phyloP scores from a whole-genome alignment of 2,888 invertebrate genomes.

The Brassicogethes aeneus region DNA sequence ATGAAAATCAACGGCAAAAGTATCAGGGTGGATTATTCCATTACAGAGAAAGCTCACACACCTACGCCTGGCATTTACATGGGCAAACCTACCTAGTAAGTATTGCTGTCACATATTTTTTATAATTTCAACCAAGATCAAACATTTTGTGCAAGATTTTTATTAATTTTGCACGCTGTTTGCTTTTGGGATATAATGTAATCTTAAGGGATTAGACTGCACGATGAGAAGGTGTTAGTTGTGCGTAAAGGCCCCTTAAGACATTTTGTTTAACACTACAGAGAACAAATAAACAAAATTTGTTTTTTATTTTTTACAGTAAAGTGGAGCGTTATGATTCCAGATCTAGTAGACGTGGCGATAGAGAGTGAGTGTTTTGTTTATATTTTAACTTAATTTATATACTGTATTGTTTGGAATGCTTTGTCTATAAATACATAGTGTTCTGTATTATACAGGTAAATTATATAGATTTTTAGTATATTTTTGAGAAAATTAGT shows the following conservation, averaged over 20 bases:
- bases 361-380: conserved; percentile 28
- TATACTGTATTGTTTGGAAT: conserved; percentile 9
- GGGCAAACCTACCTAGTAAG: conserved; percentile 78
- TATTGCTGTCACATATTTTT: conserved; percentile 2
- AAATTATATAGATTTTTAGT: too few species aligned
- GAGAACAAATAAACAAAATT: not conserved
- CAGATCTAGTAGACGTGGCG: conserved; percentile 24
- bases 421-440: too few species aligned
- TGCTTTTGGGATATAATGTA: conserved; percentile 10
- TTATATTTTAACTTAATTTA: conserved; percentile 3
- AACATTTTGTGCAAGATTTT: not conserved
- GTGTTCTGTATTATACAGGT: too few species aligned
- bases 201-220: conserved; percentile 15
- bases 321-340: conserved; percentile 31
- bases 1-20: conserved; percentile 90
- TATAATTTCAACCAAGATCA: not conserved
- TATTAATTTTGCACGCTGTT: conserved; percentile 1
- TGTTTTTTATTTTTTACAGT: conserved; percentile 21
- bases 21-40: conserved; percentile 92
- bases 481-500: too few species aligned
- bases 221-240: conserved; percentile 15
- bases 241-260: conserved; percentile 19
- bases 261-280: conserved; percentile 10
- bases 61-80: conserved; percentile 97
- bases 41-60: conserved; percentile 92